These are phyloP conservation scores for Papilio aristodemus DNA, from an alignment of 1,140 invertebrate species.

Conservation along the genomic window DNA sequence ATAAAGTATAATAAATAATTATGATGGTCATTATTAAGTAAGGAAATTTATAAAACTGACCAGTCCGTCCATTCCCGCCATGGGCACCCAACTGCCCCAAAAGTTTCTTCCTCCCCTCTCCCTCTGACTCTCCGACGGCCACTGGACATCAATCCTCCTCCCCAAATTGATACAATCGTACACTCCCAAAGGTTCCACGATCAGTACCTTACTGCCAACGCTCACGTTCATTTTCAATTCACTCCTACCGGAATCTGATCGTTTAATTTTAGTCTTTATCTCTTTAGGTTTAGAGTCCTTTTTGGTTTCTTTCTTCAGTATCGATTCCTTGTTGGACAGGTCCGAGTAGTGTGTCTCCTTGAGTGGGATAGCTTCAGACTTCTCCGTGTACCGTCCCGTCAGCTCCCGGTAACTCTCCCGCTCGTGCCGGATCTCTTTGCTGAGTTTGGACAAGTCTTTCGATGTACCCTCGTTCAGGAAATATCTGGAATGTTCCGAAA, in stretches of 20 bases:
- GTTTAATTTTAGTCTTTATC: constrained; percentile 73
- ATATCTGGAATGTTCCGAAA: constrained; percentile 49
- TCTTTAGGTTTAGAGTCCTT: constrained; percentile 67
- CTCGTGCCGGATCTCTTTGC: constrained; percentile 76
- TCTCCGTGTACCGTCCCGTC: constrained; percentile 75
- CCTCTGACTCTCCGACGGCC: constrained; percentile 94
- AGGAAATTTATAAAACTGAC: constrained; percentile 75
- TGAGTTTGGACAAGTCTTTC: constrained; percentile 73
- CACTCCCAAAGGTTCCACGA: constrained; percentile 81
- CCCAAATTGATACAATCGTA: constrained; percentile 95
- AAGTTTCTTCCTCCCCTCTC: constrained; percentile 90
- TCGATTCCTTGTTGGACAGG: constrained; percentile 65
- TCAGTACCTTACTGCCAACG: constrained; percentile 80
- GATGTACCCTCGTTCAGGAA: constrained; percentile 72
- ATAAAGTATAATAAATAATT: too few relatives aligned
- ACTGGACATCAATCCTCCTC: constrained; percentile 92
- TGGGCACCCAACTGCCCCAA: constrained; percentile 95
- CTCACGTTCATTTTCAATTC: constrained; percentile 78
- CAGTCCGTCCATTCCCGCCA: constrained; percentile 93
- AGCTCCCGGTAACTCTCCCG: constrained; percentile 75
- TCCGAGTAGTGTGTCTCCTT: constrained; percentile 72
- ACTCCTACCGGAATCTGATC: constrained; percentile 76
- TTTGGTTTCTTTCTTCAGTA: constrained; percentile 63
- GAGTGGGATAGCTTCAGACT: constrained; percentile 59
- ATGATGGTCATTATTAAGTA: too few relatives aligned